Evolutionary conservation across 1,140 invertebrate genomes (phyloP).

Genomic region (Pantala flavescens): DNA sequence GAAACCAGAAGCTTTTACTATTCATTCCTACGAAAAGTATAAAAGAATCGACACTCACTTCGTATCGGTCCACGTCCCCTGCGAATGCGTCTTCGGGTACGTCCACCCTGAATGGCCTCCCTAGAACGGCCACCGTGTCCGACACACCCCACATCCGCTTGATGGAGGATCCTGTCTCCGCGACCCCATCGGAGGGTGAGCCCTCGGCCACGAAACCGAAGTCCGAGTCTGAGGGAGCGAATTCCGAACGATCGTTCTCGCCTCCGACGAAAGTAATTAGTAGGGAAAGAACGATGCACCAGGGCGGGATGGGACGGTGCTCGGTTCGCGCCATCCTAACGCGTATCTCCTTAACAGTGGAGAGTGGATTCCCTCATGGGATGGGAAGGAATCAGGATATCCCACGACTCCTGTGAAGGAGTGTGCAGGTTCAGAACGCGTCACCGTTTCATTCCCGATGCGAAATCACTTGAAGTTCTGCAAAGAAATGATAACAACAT

Average conservation of each 20-base stretch:
- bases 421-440: background rate
- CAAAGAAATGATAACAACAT: too few relatives aligned
- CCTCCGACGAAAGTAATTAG: background rate
- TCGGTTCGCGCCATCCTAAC: background rate
- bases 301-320: background rate
- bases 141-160: conserved; percentile 34
- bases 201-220: conserved; percentile 24
- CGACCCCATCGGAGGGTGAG: conserved; percentile 26
- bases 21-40: too few relatives aligned
- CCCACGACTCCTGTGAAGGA: background rate
- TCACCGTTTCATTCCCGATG: background rate
- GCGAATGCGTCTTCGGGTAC: conserved; percentile 37
- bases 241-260: background rate
- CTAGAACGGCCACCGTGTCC: conserved; percentile 33
- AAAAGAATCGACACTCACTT: too few relatives aligned
- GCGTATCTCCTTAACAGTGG: background rate
- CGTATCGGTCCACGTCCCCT: conserved; percentile 35
- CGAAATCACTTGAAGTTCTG: background rate
- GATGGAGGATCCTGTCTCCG: conserved; percentile 8
- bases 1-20: too few relatives aligned
- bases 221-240: background rate
- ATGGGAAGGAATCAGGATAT: background rate
- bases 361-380: background rate
- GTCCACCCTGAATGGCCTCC: conserved; percentile 37
- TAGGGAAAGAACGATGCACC: background rate